Percentiles rank a stretch among this genome's conserved stretches.
These are phyloP conservation scores for Hyperoodon ampullatus DNA, from an alignment of 2,113 vertebrate genomes.

Conservation along the genomic window DNA sequence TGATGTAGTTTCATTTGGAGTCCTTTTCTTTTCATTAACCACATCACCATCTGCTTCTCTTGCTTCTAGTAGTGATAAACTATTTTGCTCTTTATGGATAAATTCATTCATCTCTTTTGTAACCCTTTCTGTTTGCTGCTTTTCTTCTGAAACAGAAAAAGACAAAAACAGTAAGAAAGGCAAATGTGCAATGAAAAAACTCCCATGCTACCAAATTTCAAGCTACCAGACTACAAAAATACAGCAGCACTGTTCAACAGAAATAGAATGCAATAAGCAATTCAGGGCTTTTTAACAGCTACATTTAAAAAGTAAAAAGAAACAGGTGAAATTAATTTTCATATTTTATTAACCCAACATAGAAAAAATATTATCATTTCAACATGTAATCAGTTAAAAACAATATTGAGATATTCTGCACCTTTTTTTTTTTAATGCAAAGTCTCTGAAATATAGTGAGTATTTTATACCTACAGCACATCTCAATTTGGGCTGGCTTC, in stretches of 20 bases:
- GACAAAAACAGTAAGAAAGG: slow-evolving; percentile 55
- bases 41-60: slow-evolving; percentile 92
- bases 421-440: neutral
- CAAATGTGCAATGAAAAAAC: slow-evolving; percentile 25
- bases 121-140: slow-evolving; percentile 90
- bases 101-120: slow-evolving; percentile 93
- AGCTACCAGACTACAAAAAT: neutral
- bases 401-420: neutral
- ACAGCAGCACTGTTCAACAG: neutral
- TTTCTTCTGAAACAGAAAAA: slow-evolving; percentile 90
- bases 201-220: neutral
- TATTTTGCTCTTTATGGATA: slow-evolving; percentile 91
- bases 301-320: neutral
- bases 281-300: slow-evolving; percentile 9
- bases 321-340: neutral
- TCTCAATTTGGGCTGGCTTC: neutral
- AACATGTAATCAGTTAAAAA: neutral
- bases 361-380: slow-evolving; percentile 24
- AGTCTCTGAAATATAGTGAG: neutral
- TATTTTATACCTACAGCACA: neutral
- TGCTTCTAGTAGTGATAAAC: slow-evolving; percentile 90
- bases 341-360: neutral
- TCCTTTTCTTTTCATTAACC: slow-evolving; percentile 93
- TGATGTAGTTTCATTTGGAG: slow-evolving; percentile 88
- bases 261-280: neutral